Base-by-base conservation (phyloP, 1,140 invertebrate species). In the Coelopa frigida region DNA sequence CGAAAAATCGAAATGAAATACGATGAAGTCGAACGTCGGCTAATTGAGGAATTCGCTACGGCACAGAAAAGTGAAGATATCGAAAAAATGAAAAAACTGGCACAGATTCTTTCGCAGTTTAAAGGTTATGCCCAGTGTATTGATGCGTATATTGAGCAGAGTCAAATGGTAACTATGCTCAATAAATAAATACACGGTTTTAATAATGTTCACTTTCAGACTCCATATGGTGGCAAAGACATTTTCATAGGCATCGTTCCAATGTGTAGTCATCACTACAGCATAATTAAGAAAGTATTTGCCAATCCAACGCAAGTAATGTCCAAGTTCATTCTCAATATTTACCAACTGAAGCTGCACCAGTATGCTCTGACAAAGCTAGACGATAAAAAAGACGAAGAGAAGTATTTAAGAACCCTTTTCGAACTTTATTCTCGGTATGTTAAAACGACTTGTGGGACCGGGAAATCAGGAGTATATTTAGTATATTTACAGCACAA, bases 231-330 rank as follows among this genome's bases (percentile, higher is more conserved):
- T 17, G 85, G 84, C 3, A 87, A 85, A 63, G 89, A 95, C 66
- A 83, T 98, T 37, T 98, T 98, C 73, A 80, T 81, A 44, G 87
- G 96, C 55, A 85, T 98, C 6, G 75, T 95, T 44, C 87, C 89
- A 15, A 74, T 98, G 51, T 98, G 94, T 72, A 82, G 85, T 53
- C 85, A 85, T 58, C 94, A 93, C 61, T 84, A 92, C 61, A 78
- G 81, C 48, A 79, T 97, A 2, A 92, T 98, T 49, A 83, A 85
- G 62, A 82, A 87, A 70, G 94, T 99, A 1, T 99, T 99, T 62
- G 83, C 81, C n/a, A 95, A 94, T 73, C 91, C 94, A 0, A 89
- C 96, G 52, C 88, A 94, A 78, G 93, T 99, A 1, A 98, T 98
- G 91, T 85, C 87, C 27, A 98, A 98, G 73, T 95, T 98, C 74